phyloP scores from a whole-genome alignment of 2,888 invertebrate genomes.

The Antheraea assamensis region DNA sequence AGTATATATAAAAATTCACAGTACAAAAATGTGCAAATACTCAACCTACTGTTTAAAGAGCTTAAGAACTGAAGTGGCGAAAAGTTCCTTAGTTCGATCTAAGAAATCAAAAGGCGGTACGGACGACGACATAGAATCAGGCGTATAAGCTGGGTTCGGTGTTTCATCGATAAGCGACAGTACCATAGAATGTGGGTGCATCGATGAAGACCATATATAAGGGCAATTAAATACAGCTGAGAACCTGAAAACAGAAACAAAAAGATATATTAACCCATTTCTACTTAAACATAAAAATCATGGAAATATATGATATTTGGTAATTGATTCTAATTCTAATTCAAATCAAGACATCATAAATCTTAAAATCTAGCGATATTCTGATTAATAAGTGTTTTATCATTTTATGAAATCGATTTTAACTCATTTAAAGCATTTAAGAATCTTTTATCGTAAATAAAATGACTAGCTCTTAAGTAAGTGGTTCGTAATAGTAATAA shows the following conservation, averaged over 20 bases:
- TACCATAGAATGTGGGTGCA: conserved; percentile 58
- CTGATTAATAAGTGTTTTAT: no score
- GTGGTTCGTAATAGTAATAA: no score
- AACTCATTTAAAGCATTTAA: neutral
- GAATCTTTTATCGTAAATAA: neutral
- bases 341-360: no score
- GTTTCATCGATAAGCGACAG: conserved; percentile 54
- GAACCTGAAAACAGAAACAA: neutral
- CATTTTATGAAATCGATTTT: neutral
- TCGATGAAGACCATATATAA: conserved; percentile 57
- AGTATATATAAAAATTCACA: neutral
- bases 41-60: neutral
- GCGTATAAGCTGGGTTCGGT: conserved; percentile 56
- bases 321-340: no score
- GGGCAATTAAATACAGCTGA: conserved; percentile 40
- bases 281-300: no score
- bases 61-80: no score
- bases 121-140: neutral
- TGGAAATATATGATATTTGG: no score
- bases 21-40: neutral
- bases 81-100: neutral
- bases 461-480: no score
- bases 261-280: neutral
- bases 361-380: no score
- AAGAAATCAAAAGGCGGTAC: neutral